A percentile compares a stretch with the other conserved stretches of the same genome.
phyloP scores from a whole-genome alignment of 2,888 invertebrate genomes.

The Odontocerum albicorne region DNA sequence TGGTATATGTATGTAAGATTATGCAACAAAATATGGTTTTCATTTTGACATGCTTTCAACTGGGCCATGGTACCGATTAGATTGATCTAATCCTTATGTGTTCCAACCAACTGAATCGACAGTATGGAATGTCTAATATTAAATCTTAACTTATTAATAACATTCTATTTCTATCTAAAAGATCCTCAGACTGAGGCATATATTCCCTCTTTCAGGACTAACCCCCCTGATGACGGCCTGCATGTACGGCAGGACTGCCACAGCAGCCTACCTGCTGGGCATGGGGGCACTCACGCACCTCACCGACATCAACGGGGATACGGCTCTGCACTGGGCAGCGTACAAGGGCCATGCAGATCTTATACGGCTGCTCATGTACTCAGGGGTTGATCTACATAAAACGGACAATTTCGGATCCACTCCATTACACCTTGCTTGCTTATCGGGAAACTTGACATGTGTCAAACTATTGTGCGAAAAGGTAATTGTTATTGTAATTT shows the following conservation, averaged over 20 bases:
- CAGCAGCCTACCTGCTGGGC: constrained; percentile 86
- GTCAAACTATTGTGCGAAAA: constrained; percentile 88
- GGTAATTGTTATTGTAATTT: too few species aligned
- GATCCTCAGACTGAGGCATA: too few species aligned
- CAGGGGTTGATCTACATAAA: constrained; percentile 86
- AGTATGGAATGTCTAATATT: too few species aligned
- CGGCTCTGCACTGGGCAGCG: constrained; percentile 92
- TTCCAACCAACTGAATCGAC: too few species aligned
- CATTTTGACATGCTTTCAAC: too few species aligned
- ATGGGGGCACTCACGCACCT: constrained; percentile 86
- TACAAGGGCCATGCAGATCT: constrained; percentile 91
- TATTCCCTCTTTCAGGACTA: constrained; percentile 53
- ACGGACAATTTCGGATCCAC: constrained; percentile 92
- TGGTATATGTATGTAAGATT: too few species aligned
- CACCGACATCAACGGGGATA: constrained; percentile 91
- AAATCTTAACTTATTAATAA: too few species aligned
- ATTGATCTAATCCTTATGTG: too few species aligned
- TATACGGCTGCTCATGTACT: constrained; percentile 85
- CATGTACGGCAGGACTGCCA: constrained; percentile 90
- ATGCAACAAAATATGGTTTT: too few species aligned
- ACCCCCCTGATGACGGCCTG: constrained; percentile 91
- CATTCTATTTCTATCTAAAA: too few species aligned
- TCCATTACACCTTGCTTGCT: constrained; percentile 85
- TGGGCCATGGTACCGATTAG: too few species aligned
- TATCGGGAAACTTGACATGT: constrained; percentile 85